These are phyloP conservation scores for Myotis davidii DNA, from an alignment of 2,113 vertebrate species.

Conservation along the genomic window DNA sequence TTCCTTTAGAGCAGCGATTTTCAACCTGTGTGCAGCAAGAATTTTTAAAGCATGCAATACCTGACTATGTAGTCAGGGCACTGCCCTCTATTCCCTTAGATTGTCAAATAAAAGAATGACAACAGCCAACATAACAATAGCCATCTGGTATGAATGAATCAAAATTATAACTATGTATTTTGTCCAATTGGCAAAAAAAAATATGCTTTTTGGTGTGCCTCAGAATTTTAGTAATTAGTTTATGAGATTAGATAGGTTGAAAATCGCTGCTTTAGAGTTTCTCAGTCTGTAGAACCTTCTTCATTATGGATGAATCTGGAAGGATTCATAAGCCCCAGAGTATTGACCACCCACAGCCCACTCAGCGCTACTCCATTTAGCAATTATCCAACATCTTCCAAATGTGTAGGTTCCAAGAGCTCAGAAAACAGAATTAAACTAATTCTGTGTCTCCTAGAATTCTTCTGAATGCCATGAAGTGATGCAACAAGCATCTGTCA, in stretches of 20 bases:
- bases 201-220: not conserved
- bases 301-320: not conserved
- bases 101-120: not conserved
- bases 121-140: not conserved
- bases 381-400: not conserved
- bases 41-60: not conserved
- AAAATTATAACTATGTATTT: not conserved
- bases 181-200: not conserved
- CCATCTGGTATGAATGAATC: not conserved
- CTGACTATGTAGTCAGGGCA: not conserved
- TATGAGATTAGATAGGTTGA: not conserved
- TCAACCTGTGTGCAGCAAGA: not conserved
- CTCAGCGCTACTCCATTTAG: not conserved
- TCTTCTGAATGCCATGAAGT: not conserved
- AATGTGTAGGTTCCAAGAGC: not conserved
- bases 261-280: not conserved
- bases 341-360: not conserved
- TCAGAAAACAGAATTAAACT: not conserved
- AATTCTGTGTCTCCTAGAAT: not conserved
- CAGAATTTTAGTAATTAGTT: not conserved
- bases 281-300: not conserved
- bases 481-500: not conserved
- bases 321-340: not conserved
- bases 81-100: not conserved
- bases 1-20: not conserved